phyloP scores from a whole-genome alignment of 2,113 vertebrate species.

The Rana temporaria region DNA sequence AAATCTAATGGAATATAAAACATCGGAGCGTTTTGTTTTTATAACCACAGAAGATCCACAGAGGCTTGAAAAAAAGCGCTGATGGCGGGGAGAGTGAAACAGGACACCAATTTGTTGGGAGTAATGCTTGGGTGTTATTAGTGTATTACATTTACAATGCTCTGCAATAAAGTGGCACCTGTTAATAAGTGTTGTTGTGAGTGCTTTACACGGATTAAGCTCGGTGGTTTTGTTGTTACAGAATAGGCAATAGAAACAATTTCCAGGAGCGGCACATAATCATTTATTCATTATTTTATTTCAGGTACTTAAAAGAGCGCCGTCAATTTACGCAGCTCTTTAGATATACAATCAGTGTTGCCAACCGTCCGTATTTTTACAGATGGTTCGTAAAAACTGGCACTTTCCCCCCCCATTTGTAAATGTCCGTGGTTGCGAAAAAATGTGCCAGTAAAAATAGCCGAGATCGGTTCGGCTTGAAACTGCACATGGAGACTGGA shows the following conservation, averaged over 20 bases:
- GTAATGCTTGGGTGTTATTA: slow-evolving; percentile 6
- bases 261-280: too few relatives aligned
- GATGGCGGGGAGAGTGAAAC: not conserved
- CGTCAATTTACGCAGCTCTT: too few relatives aligned
- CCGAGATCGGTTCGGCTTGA: too few relatives aligned
- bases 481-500: too few relatives aligned
- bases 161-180: not conserved
- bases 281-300: too few relatives aligned
- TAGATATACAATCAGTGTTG: too few relatives aligned
- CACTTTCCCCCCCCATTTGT: too few relatives aligned
- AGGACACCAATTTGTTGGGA: not conserved
- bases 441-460: too few relatives aligned
- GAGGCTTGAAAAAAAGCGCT: not conserved
- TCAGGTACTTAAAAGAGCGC: too few relatives aligned
- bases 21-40: slow-evolving; percentile 29
- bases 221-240: not conserved
- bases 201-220: not conserved
- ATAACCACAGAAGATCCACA: slow-evolving; percentile 11
- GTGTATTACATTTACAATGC: not conserved
- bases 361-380: too few relatives aligned
- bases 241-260: not conserved
- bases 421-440: too few relatives aligned
- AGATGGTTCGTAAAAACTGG: too few relatives aligned
- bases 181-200: not conserved
- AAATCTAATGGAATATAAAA: slow-evolving; percentile 12